These are phyloP conservation scores for Pseudonaja textilis DNA, from an alignment of 2,113 vertebrate species.

Conservation along the genomic window DNA sequence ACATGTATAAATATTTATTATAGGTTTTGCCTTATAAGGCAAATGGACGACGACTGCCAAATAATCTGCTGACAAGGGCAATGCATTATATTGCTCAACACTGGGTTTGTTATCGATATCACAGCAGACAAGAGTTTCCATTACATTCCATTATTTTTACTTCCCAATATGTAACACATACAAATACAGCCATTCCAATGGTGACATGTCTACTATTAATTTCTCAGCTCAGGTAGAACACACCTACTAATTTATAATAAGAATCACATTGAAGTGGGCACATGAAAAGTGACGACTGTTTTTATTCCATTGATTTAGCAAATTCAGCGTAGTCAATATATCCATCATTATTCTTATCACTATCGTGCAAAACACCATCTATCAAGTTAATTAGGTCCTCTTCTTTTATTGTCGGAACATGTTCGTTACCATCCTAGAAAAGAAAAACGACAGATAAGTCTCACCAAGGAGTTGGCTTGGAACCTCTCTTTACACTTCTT, in stretches of 20 bases:
- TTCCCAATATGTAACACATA: not conserved
- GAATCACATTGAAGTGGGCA: conserved; percentile 70
- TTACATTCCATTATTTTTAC: not conserved
- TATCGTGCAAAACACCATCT: conserved; percentile 89
- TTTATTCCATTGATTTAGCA: conserved; percentile 89
- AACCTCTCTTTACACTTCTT: not conserved
- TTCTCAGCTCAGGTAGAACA: conserved; percentile 37
- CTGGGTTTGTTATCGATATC: not conserved
- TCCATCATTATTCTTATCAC: conserved; percentile 95
- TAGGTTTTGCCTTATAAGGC: not conserved
- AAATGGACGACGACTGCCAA: not conserved
- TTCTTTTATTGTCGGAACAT: conserved; percentile 82
- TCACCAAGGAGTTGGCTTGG: not conserved
- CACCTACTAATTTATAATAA: conserved; percentile 26
- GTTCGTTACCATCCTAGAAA: conserved; percentile 80
- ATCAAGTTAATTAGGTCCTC: conserved; percentile 89
- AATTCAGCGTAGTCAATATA: conserved; percentile 98
- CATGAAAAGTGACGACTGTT: conserved; percentile 30
- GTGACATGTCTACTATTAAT: conserved; percentile 36
- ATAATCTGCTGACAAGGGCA: not conserved
- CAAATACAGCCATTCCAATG: not conserved
- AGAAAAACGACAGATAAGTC: not conserved
- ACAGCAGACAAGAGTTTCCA: not conserved
- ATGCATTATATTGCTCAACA: not conserved
- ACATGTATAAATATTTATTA: not conserved